These are phyloP conservation scores for Empis livida DNA, from an alignment of 2,888 invertebrate genomes.

Conservation along the genomic window DNA sequence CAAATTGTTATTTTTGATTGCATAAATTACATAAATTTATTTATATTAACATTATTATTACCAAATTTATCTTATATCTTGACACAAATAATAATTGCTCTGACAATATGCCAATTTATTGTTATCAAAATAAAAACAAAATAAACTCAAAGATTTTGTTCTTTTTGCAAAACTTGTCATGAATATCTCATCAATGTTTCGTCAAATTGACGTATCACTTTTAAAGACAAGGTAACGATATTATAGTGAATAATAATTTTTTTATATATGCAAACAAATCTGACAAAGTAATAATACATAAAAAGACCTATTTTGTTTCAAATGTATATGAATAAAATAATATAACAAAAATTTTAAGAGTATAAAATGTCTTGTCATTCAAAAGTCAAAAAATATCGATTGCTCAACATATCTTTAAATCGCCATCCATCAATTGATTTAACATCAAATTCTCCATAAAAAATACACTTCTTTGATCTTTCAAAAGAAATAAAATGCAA, in stretches of 20 bases:
- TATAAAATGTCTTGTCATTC: slow-evolving; percentile 16
- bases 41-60: too few species aligned
- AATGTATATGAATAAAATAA: too few species aligned
- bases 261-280: slow-evolving; percentile 16
- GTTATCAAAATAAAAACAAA: not conserved
- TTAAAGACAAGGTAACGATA: not conserved
- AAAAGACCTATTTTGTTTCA: not conserved
- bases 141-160: too few species aligned
- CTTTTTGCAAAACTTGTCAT: not conserved
- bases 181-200: slow-evolving; percentile 1
- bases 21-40: too few species aligned
- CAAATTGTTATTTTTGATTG: too few species aligned
- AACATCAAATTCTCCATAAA: not conserved
- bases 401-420: slow-evolving; percentile 30
- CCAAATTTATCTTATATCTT: too few species aligned
- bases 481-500: slow-evolving; percentile 26
- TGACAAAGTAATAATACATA: not conserved
- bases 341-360: not conserved
- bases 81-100: too few species aligned
- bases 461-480: slow-evolving; percentile 15
- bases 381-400: slow-evolving; percentile 23
- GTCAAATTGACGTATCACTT: slow-evolving; percentile 1
- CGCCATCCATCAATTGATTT: slow-evolving; percentile 31
- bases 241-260: slow-evolving; percentile 10
- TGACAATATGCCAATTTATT: too few species aligned